Evolutionary conservation across 2,113 vertebrate genomes (phyloP), one percentile per base, ranked within the genome.

Genomic region (Seriola aureovittata): DNA sequence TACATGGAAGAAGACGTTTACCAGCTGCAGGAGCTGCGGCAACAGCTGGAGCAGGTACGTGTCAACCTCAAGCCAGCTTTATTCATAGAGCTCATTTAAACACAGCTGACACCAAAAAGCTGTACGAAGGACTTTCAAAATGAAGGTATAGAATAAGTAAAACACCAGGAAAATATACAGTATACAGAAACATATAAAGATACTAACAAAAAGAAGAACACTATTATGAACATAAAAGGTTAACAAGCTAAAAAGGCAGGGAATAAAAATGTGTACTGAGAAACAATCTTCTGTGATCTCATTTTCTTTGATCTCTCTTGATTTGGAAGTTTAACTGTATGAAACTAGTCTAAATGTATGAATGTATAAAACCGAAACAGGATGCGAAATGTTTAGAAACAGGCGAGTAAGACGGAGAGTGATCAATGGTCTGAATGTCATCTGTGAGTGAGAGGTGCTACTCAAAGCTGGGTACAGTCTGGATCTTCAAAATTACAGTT

Each of bases 1-100:
- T 99, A 99, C 93, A 96, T 99, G 97, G 98, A 99, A 91, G 98
- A 99, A 66, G 98, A 99, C 0, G 97, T 99, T 48, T 99, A 99
- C 91, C 98, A 99, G 94, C 91, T 99, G 65, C 98, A 99, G 93
- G 98, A 99, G 82, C 96, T 99, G 65, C 93, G 98, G 32, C 98
- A 98, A 93, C 97, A 99, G 93, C 95, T 99, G 88, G 98, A 99
- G 87, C 97, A 99, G 92, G 93, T 94, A 81, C 5, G 6, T 64
- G 4, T 38, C 38, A 38, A 38, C 29, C 29, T 29, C 29, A 29
- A 38, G 38, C 8, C 38, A 38, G 38, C 38, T 38, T 5, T 38
- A 38, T 38, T 8, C 8, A 6, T 38, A 8, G 38, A 29, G 29
- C 29, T 29, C 29, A 29, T 29, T 29, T 29, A 29, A 29, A 29